These are phyloP conservation scores for Parauchenoglanis ngamensis DNA, from an alignment of 2,797 vertebrate species.

Conservation along the genomic window DNA sequence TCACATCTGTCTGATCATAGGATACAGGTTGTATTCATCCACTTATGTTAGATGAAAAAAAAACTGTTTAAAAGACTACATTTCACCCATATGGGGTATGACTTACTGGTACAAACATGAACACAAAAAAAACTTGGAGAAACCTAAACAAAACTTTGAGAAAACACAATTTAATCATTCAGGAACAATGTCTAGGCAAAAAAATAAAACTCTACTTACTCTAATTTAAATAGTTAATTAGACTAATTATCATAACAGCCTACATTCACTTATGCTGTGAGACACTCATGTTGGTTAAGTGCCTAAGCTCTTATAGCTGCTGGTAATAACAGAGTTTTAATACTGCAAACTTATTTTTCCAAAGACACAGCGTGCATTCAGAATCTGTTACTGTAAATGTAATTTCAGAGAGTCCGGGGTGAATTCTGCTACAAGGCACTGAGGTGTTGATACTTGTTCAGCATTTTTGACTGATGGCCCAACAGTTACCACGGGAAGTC, in stretches of 20 bases:
- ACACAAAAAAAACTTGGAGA: neutral
- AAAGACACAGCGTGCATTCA: neutral
- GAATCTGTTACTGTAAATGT: constrained; percentile 11
- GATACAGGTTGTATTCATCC: neutral
- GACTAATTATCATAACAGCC: neutral
- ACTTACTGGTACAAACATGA: neutral
- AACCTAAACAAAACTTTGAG: neutral
- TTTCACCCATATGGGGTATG: neutral
- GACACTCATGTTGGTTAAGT: neutral
- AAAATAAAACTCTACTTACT: too few species aligned
- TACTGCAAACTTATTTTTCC: constrained; percentile 20
- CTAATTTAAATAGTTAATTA: neutral
- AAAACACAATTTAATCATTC: neutral
- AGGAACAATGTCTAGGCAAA: neutral
- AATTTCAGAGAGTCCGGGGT: constrained; percentile 19
- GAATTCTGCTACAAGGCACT: neutral
- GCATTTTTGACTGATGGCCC: constrained; percentile 26
- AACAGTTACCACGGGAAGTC: neutral
- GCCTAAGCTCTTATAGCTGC: neutral
- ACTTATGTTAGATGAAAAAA: neutral
- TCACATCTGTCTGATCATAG: neutral
- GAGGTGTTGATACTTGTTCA: constrained; percentile 39
- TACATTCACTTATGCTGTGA: neutral
- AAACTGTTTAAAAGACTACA: neutral
- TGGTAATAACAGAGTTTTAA: constrained; percentile 1